phyloP scores from a whole-genome alignment of 1,140 invertebrate species.

The Gonioctena quinquepunctata region DNA sequence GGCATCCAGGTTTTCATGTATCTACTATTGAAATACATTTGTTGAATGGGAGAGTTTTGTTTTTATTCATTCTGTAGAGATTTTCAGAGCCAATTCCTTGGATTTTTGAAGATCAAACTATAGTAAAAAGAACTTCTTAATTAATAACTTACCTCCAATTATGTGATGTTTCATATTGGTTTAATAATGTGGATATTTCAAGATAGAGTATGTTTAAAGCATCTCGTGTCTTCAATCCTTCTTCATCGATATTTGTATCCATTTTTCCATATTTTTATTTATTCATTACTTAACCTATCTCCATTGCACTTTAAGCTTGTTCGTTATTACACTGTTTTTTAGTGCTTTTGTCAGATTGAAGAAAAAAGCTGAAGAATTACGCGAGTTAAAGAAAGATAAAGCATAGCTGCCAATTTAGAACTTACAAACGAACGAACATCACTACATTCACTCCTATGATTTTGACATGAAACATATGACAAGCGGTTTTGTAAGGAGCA shows the following conservation, averaged over 20 bases:
- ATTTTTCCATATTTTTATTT: conserved; percentile 38
- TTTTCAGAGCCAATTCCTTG: neutral
- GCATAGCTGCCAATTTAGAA: too few species aligned
- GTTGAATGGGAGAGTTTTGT: neutral
- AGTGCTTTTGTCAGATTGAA: too few species aligned
- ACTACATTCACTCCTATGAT: too few species aligned
- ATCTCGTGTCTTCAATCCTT: conserved; percentile 56
- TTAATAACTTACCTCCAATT: conserved; percentile 47
- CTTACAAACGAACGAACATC: too few species aligned
- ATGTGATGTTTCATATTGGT: conserved; percentile 55
- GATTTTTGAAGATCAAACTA: too few species aligned
- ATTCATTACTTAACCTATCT: too few species aligned
- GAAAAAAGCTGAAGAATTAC: too few species aligned
- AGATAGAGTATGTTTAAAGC: conserved; percentile 58
- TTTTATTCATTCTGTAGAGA: neutral
- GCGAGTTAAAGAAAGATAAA: too few species aligned
- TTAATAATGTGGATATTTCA: conserved; percentile 57
- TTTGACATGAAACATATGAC: too few species aligned
- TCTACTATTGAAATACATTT: conserved; percentile 11
- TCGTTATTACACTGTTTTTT: too few species aligned
- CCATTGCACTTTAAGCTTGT: too few species aligned
- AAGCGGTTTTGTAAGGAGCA: too few species aligned
- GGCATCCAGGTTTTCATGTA: neutral
- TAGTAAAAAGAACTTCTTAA: neutral
- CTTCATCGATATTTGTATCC: conserved; percentile 34